Base-by-base conservation (phyloP, 2,797 vertebrate genomes). In the Antennarius maculatus region DNA sequence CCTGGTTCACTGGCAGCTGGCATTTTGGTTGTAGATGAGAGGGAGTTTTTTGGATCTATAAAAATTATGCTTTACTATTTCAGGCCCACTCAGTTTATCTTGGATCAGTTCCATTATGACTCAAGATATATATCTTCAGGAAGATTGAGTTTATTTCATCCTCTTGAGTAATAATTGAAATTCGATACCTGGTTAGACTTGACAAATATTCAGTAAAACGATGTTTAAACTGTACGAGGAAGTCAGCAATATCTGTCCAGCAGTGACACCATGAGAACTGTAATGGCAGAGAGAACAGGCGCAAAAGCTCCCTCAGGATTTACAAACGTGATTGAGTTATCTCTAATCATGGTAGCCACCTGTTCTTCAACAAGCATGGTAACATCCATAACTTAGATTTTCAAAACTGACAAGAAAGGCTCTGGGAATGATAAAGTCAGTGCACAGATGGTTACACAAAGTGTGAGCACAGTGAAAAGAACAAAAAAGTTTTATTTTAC, bases 311-410 rank as follows among this genome's bases (percentile, higher is more conserved):
- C 81, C 86, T 66, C 59, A 50, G 82, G 89, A 84, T 61, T 84
- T 77, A 75, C 76, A 54, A 53, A 61, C 66, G 79, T 91, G 90
- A 89, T 86, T 88, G 83, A 70, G 82, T 90, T 87, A 91, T 86
- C 79, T 79, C 76, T 85, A 89, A 91, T 92, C 87, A 91, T 77
- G 76, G 83, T 54, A 71, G 83, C 88, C 89, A 89, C 89, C 88
- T 91, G 90, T 90, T 88, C 86, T 80, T 63, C 76, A 16, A 51
- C 73, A 82, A 73, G 79, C 71, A 61, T 53, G 74, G 74, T 69
- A 79, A 85, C 83, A 81, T 83, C 85, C 79, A 88, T 85, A 85
- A 86, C 76, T 89, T 88, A 59, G 50, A 84, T 65, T 86, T 83
- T 81, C 66, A 62, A 46, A 16, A n/a, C 74, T 79, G 82, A 84